Evolutionary conservation across 2,888 invertebrate genomes (phyloP).

Genomic region (Leucania comma): DNA sequence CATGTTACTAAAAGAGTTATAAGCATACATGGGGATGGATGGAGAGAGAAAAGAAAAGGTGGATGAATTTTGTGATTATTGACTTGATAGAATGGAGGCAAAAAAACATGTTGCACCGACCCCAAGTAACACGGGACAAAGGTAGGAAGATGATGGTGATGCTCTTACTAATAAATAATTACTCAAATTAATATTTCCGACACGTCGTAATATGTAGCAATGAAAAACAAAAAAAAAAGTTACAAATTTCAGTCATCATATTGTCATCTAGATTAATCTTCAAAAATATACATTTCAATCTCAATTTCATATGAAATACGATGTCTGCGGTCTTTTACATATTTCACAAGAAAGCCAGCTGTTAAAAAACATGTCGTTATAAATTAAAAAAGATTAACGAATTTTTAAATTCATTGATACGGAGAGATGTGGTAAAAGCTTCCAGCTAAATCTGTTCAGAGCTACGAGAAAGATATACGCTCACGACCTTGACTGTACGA

Average conservation of each 20-base stretch:
- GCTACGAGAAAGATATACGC: constrained; percentile 20
- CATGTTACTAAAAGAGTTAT: no score
- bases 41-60: no score
- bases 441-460: constrained; percentile 33
- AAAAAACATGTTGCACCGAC: no score
- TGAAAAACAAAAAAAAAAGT: neutral
- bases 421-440: constrained; percentile 27
- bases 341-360: constrained; percentile 47
- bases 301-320: constrained; percentile 25
- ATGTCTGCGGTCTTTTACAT: constrained; percentile 22
- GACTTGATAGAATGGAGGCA: no score
- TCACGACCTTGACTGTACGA: constrained; percentile 43
- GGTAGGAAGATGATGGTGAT: neutral
- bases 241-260: neutral
- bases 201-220: neutral
- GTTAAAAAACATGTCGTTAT: constrained; percentile 26
- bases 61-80: no score
- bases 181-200: neutral
- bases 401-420: constrained; percentile 58
- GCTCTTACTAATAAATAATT: neutral
- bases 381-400: constrained; percentile 27
- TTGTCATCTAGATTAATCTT: constrained; percentile 10
- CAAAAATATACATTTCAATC: constrained; percentile 18
- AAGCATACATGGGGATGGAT: no score
- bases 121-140: no score